Evolutionary conservation across 2,888 invertebrate species (phyloP).

Genomic region (Brenthis ino): DNA sequence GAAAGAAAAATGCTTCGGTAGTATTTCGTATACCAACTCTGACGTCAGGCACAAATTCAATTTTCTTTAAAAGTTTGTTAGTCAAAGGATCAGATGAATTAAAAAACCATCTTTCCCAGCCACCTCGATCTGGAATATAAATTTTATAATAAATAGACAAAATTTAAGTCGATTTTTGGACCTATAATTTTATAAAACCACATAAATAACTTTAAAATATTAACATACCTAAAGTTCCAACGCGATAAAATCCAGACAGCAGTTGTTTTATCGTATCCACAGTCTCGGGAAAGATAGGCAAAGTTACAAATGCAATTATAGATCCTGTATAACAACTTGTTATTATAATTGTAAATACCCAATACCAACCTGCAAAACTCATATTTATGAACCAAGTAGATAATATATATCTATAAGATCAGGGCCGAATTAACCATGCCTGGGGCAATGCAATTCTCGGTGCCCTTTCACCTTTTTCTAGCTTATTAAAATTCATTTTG

Average conservation of each 20-base stretch:
- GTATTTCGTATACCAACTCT: conserved; percentile 87
- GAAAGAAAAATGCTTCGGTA: conserved; percentile 89
- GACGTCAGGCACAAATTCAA: conserved; percentile 86
- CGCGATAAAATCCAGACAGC: conserved; percentile 84
- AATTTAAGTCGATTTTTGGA: background rate
- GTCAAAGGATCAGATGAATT: conserved; percentile 86
- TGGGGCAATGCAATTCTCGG: too few species aligned
- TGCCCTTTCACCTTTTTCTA: too few species aligned
- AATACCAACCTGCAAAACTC: conserved; percentile 85
- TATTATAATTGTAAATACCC: conserved; percentile 93
- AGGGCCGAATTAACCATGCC: too few species aligned
- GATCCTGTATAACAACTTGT: conserved; percentile 93
- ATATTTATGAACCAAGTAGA: background rate
- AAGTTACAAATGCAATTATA: conserved; percentile 91
- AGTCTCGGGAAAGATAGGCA: conserved; percentile 89
- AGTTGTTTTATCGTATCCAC: conserved; percentile 87
- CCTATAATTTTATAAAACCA: background rate
- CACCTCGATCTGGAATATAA: conserved; percentile 83
- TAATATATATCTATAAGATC: background rate
- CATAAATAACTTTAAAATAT: background rate
- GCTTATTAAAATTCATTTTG: too few species aligned
- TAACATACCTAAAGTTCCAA: conserved; percentile 86
- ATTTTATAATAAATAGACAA: background rate
- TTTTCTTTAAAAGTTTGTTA: conserved; percentile 83
- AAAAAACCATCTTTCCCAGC: conserved; percentile 89